Conservation (phyloP, 2,888 invertebrate species). For the Drosophila nr. fundita region DNA sequence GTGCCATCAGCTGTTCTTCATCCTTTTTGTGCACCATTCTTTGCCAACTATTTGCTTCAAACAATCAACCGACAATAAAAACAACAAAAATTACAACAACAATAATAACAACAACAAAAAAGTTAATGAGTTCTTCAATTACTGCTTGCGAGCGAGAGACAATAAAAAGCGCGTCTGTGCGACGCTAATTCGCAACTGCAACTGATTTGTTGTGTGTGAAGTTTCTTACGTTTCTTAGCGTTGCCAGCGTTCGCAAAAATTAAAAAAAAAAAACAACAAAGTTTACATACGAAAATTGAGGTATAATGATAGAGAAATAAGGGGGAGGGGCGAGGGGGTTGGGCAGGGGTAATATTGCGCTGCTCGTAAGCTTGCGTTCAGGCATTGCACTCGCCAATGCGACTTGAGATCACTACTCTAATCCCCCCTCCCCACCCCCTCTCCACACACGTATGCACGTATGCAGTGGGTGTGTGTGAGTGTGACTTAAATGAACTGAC, state of each 20-base stretch:
- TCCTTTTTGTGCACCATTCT: slow-evolving; percentile 62
- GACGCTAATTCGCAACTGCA: slow-evolving; percentile 77
- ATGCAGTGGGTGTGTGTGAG: background rate
- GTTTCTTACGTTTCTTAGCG: slow-evolving; percentile 41
- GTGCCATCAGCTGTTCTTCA: slow-evolving; percentile 64
- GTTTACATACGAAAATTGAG: slow-evolving; percentile 3
- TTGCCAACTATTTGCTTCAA: background rate
- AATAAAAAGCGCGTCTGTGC: slow-evolving; percentile 65
- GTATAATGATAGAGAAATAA: background rate
- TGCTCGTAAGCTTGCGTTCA: slow-evolving; percentile 25
- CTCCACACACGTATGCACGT: background rate
- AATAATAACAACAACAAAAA: slow-evolving; percentile 12
- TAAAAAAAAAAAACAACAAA: slow-evolving; percentile 1
- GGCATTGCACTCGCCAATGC: slow-evolving; percentile 47
- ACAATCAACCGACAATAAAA: background rate
- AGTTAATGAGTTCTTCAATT: background rate
- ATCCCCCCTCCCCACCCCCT: background rate
- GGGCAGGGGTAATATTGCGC: background rate
- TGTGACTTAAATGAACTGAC: slow-evolving; percentile 3
- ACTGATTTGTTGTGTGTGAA: slow-evolving; percentile 74
- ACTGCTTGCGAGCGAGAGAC: slow-evolving; percentile 20
- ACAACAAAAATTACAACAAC: background rate
- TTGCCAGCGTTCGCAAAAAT: slow-evolving; percentile 43
- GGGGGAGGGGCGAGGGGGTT: too few relatives aligned
- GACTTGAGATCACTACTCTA: slow-evolving; percentile 14